Percentiles rank a stretch among this genome's conserved stretches.
Conservation (phyloP, 2,888 invertebrate genomes). For the Sarcophaga rosellei region DNA sequence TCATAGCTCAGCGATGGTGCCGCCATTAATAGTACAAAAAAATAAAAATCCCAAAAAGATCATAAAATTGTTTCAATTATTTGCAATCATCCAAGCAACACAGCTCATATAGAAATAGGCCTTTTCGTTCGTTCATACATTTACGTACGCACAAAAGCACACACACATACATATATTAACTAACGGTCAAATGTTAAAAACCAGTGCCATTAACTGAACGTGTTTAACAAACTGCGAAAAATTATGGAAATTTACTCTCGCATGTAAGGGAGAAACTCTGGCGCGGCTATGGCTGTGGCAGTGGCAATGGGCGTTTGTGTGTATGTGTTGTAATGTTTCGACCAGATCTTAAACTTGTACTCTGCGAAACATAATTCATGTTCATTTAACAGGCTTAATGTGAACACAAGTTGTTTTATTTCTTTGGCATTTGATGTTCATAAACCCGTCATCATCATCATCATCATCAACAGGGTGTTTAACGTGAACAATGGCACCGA, state of each 20-base stretch:
- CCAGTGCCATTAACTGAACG: constrained; percentile 28
- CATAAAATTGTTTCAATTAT: background rate
- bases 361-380: background rate
- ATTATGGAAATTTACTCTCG: constrained; percentile 4
- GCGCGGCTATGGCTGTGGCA: no score
- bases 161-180: background rate
- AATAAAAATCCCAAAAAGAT: constrained; percentile 2
- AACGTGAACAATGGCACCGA: background rate
- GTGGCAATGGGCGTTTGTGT: no score
- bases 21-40: no score
- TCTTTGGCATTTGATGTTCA: background rate
- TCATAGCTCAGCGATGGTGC: no score
- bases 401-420: constrained; percentile 2
- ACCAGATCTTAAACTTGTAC: background rate
- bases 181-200: constrained; percentile 15
- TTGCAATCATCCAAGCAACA: background rate
- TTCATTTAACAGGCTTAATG: constrained; percentile 46
- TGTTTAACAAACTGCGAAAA: constrained; percentile 53
- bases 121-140: background rate
- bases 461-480: background rate
- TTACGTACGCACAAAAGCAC: constrained; percentile 1
- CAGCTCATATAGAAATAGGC: background rate
- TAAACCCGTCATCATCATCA: constrained; percentile 1
- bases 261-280: background rate
- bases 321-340: background rate